Evolutionary conservation across 1,140 invertebrate genomes (phyloP).

Genomic region (Drosophila serrata): DNA sequence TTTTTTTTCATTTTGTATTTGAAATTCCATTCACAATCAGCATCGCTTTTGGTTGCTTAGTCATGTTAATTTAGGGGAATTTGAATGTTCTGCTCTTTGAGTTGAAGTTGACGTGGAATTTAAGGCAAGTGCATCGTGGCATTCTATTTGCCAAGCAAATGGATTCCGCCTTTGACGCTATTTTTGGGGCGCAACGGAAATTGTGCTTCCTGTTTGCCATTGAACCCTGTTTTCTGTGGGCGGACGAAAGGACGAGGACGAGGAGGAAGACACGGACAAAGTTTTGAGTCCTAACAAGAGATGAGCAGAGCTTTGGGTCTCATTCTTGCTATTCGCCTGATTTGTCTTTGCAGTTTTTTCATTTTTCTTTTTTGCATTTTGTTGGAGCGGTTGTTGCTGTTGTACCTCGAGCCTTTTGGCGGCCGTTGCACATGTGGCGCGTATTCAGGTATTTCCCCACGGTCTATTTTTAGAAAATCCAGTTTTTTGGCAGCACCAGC

Average conservation of each 20-base stretch:
- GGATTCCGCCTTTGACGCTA: slow-evolving; percentile 26
- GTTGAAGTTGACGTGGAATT: slow-evolving; percentile 9
- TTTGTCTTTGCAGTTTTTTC: slow-evolving; percentile 39
- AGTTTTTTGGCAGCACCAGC: slow-evolving; percentile 75
- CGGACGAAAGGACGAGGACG: slow-evolving; percentile 18
- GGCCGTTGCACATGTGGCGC: slow-evolving; percentile 79
- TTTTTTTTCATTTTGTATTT: neutral
- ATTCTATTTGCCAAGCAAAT: slow-evolving; percentile 37
- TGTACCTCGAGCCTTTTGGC: slow-evolving; percentile 62
- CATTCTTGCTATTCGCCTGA: slow-evolving; percentile 14
- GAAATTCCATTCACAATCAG: slow-evolving; percentile 8
- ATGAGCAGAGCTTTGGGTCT: slow-evolving; percentile 25
- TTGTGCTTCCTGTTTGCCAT: slow-evolving; percentile 64
- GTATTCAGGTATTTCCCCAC: slow-evolving; percentile 82
- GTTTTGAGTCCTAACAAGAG: slow-evolving; percentile 24
- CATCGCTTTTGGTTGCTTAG: neutral
- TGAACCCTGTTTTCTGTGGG: slow-evolving; percentile 33
- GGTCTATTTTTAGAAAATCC: slow-evolving; percentile 85
- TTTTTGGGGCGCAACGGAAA: slow-evolving; percentile 56
- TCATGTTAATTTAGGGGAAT: slow-evolving; percentile 1
- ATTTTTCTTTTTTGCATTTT: slow-evolving; percentile 25
- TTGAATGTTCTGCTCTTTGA: slow-evolving; percentile 13
- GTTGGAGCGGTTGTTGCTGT: slow-evolving; percentile 25
- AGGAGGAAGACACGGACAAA: neutral
- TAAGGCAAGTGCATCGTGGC: slow-evolving; percentile 20